Percentiles rank a stretch among this genome's conserved stretches.
Conservation (phyloP, 2,113 vertebrate species). For the Nymphicus hollandicus region DNA sequence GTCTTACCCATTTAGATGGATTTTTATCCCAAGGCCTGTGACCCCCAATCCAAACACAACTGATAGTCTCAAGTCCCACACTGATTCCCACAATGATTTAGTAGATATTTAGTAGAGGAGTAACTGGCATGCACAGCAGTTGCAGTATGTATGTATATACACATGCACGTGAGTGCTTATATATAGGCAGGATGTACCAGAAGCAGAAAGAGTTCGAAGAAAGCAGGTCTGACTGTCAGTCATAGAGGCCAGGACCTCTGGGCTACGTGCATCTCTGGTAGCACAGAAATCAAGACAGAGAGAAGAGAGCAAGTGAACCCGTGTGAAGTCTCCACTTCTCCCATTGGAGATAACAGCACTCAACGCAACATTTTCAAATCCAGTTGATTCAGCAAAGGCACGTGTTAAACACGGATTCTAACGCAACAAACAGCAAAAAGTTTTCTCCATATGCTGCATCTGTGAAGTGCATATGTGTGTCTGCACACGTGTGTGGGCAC, state of each 20-base stretch:
- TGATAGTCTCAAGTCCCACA: not conserved
- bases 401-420: fast-evolving
- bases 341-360: fast-evolving
- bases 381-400: not conserved
- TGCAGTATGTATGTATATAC: not conserved
- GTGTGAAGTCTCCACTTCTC: not conserved
- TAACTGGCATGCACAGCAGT: not conserved
- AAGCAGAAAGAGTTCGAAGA: not conserved
- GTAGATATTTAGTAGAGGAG: not conserved
- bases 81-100: not conserved
- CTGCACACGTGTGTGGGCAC: fast-evolving
- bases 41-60: not conserved
- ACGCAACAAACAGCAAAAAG: not conserved
- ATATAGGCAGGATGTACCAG: not conserved
- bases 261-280: not conserved
- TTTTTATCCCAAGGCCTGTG: not conserved
- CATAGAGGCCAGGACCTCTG: not conserved
- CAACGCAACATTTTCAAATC: not conserved
- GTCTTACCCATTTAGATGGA: not conserved
- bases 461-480: fast-evolving
- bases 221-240: not conserved
- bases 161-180: fast-evolving
- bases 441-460: fast-evolving
- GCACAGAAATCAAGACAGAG: not conserved
- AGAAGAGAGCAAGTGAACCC: fast-evolving